phyloP scores from a whole-genome alignment of 1,140 invertebrate species.

The Drosophila tani region DNA sequence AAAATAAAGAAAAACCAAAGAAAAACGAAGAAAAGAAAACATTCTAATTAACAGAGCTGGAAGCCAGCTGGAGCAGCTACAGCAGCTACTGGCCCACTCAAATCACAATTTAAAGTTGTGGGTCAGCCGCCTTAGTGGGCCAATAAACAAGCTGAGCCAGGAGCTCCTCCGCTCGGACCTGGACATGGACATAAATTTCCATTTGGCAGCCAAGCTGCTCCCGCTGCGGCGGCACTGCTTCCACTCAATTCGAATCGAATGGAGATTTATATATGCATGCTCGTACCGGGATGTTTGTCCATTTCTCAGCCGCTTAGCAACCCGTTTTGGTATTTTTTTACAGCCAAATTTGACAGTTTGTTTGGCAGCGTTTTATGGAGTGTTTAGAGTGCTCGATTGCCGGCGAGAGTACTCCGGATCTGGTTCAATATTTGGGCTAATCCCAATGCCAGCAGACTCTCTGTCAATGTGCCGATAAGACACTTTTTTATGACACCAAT shows the following conservation, averaged over 20 bases:
- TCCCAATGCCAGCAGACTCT: conserved; percentile 27
- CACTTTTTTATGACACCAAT: conserved; percentile 65
- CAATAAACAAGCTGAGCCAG: conserved; percentile 53
- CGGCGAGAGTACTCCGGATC: conserved; percentile 8
- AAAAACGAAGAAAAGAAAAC: conserved; percentile 9
- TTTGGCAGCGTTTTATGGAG: conserved; percentile 38
- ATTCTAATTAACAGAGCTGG: conserved; percentile 42
- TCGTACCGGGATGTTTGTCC: conserved; percentile 45
- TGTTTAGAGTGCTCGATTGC: conserved; percentile 6
- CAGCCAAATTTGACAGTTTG: conserved; percentile 66
- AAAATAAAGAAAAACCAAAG: not conserved
- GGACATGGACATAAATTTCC: conserved; percentile 72
- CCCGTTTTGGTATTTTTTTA: conserved; percentile 47
- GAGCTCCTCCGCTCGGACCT: conserved; percentile 9
- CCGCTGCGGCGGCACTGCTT: conserved; percentile 32
- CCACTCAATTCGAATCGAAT: conserved; percentile 53
- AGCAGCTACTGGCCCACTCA: conserved; percentile 38
- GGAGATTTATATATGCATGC: conserved; percentile 64
- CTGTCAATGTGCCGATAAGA: conserved; percentile 58
- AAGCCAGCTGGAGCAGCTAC: no score
- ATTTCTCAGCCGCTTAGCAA: conserved; percentile 56
- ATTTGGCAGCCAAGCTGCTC: conserved; percentile 62
- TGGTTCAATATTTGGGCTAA: conserved; percentile 57
- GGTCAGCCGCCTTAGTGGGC: conserved; percentile 76
- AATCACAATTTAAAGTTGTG: conserved; percentile 77